Evolutionary conservation across 2,113 vertebrate genomes (phyloP), one percentile per base, ranked within the genome.

Genomic region (Bombycilla garrulus): DNA sequence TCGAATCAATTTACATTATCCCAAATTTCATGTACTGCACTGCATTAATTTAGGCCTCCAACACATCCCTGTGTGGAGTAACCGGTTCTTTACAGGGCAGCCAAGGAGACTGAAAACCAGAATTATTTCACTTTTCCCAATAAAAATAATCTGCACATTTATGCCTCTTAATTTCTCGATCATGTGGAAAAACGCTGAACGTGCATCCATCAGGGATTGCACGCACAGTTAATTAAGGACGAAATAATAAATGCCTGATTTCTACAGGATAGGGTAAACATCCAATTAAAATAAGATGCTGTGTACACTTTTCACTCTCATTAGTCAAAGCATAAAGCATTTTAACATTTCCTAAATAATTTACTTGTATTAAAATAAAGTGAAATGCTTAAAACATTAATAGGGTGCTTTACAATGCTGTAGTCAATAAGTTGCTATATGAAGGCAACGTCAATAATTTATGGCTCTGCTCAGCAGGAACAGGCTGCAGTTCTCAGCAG

Each of bases 301-400:
- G 95, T 47, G 61, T 80, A 97, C 45, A 65, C 65, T 96, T 97
- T 96, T 94, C 80, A 62, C 94, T 91, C 95, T 97, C 96, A 97
- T 97, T 97, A 98, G 96, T 97, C 97, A 97, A 97, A 96, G 90
- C 93, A 97, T 96, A 97, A 98, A 97, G 71, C 92, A 97, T 97
- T 96, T 98, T 93, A 97, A 88, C 82, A 33, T 97, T 96, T 91
- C 95, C 86, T 98, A 97, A 98, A 98, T 98, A 97, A 98, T 98
- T 98, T 96, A 98, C 95, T 97, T 62, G 74, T 96, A 93, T 97
- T 96, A 97, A 97, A 98, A 98, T 98, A 97, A 98, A 98, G 96
- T 74, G 87, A 97, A 96, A 97, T 71, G 81, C 94, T 97, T 98
- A 95, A 98, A 98, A 97, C 96, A 96, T 97, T 98, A 97, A 98